These are phyloP conservation scores for Phorcus lineatus DNA, from an alignment of 2,888 invertebrate genomes.

Conservation along the genomic window DNA sequence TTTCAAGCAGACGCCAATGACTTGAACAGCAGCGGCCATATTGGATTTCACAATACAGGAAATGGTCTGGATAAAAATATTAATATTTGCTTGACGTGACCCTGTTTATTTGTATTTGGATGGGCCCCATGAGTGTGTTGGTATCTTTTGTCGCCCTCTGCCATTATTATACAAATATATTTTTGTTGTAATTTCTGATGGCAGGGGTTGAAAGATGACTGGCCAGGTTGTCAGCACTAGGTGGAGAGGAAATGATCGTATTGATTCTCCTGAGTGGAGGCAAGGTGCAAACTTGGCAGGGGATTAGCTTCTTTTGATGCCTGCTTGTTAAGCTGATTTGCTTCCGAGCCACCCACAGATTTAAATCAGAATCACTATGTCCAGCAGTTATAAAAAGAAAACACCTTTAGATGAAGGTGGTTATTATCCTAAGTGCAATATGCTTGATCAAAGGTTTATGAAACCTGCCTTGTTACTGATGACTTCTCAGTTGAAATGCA, in stretches of 20 bases:
- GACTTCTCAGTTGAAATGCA: too few relatives aligned
- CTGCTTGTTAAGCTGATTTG: constrained; percentile 12
- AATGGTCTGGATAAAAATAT: constrained; percentile 13
- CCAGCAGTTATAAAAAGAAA: background rate
- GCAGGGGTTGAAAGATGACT: background rate
- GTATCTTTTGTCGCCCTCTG: background rate
- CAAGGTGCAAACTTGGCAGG: background rate
- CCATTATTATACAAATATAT: background rate
- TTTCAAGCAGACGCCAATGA: background rate
- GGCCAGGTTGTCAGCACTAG: background rate
- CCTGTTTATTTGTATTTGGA: constrained; percentile 10
- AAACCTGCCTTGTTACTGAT: too few relatives aligned
- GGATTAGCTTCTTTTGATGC: background rate
- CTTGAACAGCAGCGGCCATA: constrained; percentile 1
- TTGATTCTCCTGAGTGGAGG: background rate
- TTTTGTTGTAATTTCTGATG: constrained; percentile 8
- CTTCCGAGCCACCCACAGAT: constrained; percentile 4
- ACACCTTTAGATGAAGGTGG: too few relatives aligned
- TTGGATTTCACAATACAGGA: constrained; percentile 23
- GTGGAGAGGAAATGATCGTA: background rate
- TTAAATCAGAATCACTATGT: background rate
- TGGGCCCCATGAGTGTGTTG: background rate
- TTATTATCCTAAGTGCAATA: too few relatives aligned
- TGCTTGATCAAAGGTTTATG: too few relatives aligned
- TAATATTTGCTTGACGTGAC: background rate